Percentiles rank a stretch among this genome's conserved stretches.
phyloP scores from a whole-genome alignment of 2,888 invertebrate species.

The Stratiomys singularior region DNA sequence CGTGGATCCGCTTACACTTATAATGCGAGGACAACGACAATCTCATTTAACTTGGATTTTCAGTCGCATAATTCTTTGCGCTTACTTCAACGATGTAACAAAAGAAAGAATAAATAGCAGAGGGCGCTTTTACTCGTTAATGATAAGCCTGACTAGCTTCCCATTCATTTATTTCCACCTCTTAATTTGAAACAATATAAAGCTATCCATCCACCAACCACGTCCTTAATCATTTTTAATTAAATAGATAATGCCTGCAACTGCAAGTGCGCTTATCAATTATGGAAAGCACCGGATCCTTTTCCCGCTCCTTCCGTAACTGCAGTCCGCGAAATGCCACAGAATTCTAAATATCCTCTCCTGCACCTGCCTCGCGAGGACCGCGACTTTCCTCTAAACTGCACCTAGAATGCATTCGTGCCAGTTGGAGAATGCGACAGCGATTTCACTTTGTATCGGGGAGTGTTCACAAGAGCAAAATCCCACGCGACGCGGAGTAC shows the following conservation, averaged over 20 bases:
- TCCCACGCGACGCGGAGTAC: background rate
- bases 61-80: too few relatives aligned
- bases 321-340: constrained; percentile 31
- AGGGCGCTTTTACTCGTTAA: too few relatives aligned
- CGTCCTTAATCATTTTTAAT: constrained; percentile 40
- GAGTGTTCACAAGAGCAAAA: constrained; percentile 3
- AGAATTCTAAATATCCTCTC: constrained; percentile 26
- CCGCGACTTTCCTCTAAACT: constrained; percentile 19
- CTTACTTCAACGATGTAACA: too few relatives aligned
- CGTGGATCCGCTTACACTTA: too few relatives aligned
- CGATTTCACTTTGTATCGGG: constrained; percentile 11
- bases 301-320: constrained; percentile 1
- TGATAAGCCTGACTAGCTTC: too few relatives aligned
- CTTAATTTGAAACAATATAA: constrained; percentile 23
- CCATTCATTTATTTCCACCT: background rate
- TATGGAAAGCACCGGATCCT: constrained; percentile 28
- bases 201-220: background rate
- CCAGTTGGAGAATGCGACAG: constrained; percentile 24
- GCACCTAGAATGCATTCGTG: constrained; percentile 8
- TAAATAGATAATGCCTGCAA: constrained; percentile 33
- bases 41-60: too few relatives aligned
- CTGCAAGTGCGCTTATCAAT: constrained; percentile 36
- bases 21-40: too few relatives aligned
- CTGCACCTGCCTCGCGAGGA: constrained; percentile 24
- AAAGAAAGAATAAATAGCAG: too few relatives aligned